Evolutionary conservation across 2,797 vertebrate species (phyloP), one percentile per base, ranked within the genome.

Genomic region (Pantherophis alleghaniensis): DNA sequence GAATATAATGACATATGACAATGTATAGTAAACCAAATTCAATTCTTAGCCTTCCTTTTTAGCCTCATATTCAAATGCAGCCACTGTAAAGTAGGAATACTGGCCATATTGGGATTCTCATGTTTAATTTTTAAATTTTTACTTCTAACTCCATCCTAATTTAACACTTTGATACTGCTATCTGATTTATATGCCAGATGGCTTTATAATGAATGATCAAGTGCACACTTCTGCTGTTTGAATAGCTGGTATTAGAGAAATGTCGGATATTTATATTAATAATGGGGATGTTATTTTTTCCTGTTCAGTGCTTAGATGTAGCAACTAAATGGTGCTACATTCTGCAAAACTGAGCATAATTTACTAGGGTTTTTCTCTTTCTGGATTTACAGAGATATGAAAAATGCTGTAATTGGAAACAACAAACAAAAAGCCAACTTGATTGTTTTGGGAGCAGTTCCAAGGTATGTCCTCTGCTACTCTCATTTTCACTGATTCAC

Each of bases 401-500:
- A 99, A 98, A 99, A 99, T 97, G 99, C 99, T 59, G 99, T 99
- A 95, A 99, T 99, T 96, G 99, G 99, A 98, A 99, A 99, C 98
- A 99, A 99, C 98, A 99, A 99, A 97, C 99, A 99, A 98, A 99
- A 99, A 98, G 99, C 99, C 97, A 99, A 99, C 97, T 98, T 99
- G 97, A 99, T 99, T 95, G 99, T 99, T 97, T 98, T 99, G 94
- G 99, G 99, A 98, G 99, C 99, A 90, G 99, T 99, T 96, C 99
- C 99, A 92, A 99, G 99, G 99, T 99, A 98, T 53, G 96, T 97
- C 96, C 96, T 96, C 95, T 95, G 47, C 96, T 94, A 96, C 94
- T 95, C 91, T 97, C 94, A 93, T 95, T 97, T 97, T 97, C 95
- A 96, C 94, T 95, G 89, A 94, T 96, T 96, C 92, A 63, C 95